Conservation (phyloP, 1,140 invertebrate species). For the Drosophila takahashii region DNA sequence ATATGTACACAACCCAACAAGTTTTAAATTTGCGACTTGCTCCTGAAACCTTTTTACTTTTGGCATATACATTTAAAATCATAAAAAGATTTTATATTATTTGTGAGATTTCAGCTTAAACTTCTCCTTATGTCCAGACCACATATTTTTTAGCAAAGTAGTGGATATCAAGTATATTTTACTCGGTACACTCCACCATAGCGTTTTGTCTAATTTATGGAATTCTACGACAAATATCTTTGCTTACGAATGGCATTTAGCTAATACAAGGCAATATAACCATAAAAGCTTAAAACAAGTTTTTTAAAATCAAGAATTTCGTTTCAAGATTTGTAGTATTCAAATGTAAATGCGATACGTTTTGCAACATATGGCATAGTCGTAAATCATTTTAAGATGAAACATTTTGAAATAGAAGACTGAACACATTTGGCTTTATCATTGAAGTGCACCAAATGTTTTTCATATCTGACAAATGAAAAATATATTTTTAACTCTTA, state of each 20-base stretch:
- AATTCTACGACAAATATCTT: neutral
- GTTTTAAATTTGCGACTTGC: too few species aligned
- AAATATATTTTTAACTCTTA: conserved; percentile 24
- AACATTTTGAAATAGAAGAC: conserved; percentile 13
- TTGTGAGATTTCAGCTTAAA: too few species aligned
- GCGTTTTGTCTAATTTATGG: too few species aligned
- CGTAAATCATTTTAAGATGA: conserved; percentile 33
- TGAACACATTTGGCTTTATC: neutral
- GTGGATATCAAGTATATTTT: too few species aligned
- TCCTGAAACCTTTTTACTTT: too few species aligned
- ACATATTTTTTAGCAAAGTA: too few species aligned
- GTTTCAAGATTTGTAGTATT: neutral
- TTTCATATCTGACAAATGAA: conserved; percentile 28
- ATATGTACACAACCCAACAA: too few species aligned
- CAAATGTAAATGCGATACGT: neutral
- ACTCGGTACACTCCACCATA: too few species aligned
- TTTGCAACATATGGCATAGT: conserved; percentile 9
- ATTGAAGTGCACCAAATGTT: conserved; percentile 30
- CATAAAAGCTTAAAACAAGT: conserved; percentile 17
- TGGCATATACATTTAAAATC: too few species aligned
- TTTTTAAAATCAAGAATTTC: neutral
- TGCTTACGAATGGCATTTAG: neutral
- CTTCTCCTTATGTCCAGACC: too few species aligned
- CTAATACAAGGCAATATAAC: conserved; percentile 10
- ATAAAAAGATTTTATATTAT: too few species aligned